Conservation (phyloP, 2,888 invertebrate species). For the Tolmerus cingulatus region DNA sequence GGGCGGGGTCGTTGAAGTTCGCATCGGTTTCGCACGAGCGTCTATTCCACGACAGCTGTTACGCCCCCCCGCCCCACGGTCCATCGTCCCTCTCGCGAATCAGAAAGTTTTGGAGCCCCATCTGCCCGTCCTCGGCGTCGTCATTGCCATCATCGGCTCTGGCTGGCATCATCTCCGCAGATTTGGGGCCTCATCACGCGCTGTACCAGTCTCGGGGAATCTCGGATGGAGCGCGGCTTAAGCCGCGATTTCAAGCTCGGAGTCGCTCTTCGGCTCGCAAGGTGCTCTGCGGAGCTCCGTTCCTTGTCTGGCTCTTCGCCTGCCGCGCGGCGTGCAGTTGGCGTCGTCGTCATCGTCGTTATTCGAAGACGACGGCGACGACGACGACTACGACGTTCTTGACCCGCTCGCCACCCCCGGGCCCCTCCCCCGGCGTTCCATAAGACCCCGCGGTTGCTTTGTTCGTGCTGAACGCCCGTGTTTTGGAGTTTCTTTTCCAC, state of each 20-base stretch:
- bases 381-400: background rate
- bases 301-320: background rate
- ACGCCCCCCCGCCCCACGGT: background rate
- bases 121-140: background rate
- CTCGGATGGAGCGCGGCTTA: background rate
- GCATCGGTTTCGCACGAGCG: background rate
- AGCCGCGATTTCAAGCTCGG: background rate
- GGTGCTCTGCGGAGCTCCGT: background rate
- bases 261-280: background rate
- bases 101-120: background rate
- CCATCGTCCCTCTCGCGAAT: background rate
- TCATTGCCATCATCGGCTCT: background rate
- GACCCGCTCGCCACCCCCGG: background rate
- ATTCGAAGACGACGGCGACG: background rate
- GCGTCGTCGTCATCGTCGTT: background rate
- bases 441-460: background rate
- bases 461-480: constrained; percentile 30
- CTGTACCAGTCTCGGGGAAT: background rate
- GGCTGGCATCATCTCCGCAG: background rate
- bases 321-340: background rate
- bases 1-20: background rate
- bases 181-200: background rate
- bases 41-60: constrained; percentile 21
- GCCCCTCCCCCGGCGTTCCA: background rate
- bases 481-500: constrained; percentile 37